Conservation (phyloP, 1,140 invertebrate species). For the Papilio aristodemus region DNA sequence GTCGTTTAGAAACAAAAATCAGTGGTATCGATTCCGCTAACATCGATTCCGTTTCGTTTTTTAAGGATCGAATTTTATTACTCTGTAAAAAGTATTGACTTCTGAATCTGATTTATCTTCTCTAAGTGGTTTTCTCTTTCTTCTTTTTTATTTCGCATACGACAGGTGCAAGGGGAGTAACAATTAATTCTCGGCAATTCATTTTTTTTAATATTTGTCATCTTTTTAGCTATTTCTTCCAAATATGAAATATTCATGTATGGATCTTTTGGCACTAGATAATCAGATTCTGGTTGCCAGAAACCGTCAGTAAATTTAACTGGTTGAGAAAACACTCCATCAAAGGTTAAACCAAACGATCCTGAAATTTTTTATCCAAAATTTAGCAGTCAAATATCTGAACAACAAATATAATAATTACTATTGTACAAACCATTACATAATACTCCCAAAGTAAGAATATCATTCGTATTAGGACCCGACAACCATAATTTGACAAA, state of each 20-base stretch:
- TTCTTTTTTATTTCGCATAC: conserved; percentile 38
- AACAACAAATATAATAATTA: neutral
- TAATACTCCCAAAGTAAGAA: conserved; percentile 71
- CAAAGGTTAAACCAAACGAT: conserved; percentile 72
- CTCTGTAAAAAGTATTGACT: conserved; percentile 20
- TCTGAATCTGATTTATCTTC: conserved; percentile 5
- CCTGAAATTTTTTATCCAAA: conserved; percentile 49
- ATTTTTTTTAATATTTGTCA: conserved; percentile 47
- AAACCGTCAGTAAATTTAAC: conserved; percentile 57
- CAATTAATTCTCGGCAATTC: conserved; percentile 55
- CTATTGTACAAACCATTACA: conserved; percentile 68
- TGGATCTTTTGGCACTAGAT: conserved; percentile 60
- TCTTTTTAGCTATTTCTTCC: conserved; percentile 57
- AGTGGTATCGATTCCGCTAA: neutral
- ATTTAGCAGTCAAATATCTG: neutral
- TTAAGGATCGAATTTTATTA: neutral
- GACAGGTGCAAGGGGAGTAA: conserved; percentile 43
- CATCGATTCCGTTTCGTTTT: conserved; percentile 1
- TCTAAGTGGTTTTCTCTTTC: neutral
- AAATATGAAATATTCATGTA: conserved; percentile 61
- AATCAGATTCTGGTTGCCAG: conserved; percentile 70
- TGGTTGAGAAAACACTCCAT: conserved; percentile 79
- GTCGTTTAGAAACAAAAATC: neutral
- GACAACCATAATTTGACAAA: conserved; percentile 74
- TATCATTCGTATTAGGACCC: conserved; percentile 53